Percentiles rank a stretch among this genome's conserved stretches.
Conservation (phyloP, 2,888 invertebrate species). For the Mystacides longicornis region DNA sequence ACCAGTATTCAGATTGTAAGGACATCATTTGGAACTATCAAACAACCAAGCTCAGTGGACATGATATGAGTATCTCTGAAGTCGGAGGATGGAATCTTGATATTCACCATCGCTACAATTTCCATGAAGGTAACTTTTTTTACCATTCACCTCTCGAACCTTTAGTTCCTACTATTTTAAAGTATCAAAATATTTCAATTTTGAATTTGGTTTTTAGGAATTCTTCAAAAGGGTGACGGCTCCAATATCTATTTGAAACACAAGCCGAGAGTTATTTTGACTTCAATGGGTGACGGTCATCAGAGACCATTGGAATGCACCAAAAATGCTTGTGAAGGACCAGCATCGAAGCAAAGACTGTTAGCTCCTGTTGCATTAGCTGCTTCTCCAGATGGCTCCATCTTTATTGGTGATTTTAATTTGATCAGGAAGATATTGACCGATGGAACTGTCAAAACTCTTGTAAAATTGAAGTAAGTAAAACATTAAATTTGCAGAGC, state of each 20-base stretch:
- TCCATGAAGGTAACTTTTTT: conserved; percentile 83
- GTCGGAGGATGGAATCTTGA: conserved; percentile 98
- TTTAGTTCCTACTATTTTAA: too few relatives aligned
- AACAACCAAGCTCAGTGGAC: conserved; percentile 90
- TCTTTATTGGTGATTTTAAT: conserved; percentile 95
- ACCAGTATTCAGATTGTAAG: conserved; percentile 88
- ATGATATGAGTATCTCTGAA: conserved; percentile 94
- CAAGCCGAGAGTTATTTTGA: conserved; percentile 83
- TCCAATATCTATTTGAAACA: conserved; percentile 91
- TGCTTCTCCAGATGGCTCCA: conserved; percentile 84
- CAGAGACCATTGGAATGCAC: conserved; percentile 80
- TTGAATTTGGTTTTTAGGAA: conserved; percentile 48
- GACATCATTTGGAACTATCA: conserved; percentile 94
- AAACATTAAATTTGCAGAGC: neutral
- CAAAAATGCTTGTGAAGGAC: conserved; percentile 60
- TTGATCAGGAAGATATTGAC: conserved; percentile 80
- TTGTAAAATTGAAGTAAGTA: conserved; percentile 74
- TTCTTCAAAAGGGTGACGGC: conserved; percentile 95
- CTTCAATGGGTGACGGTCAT: conserved; percentile 86
- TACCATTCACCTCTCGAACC: neutral
- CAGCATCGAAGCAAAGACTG: conserved; percentile 71
- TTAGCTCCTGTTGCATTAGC: conserved; percentile 90
- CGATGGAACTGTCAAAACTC: conserved; percentile 73
- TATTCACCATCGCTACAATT: conserved; percentile 96
- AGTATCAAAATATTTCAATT: neutral